Evolutionary conservation across 1,140 invertebrate genomes (phyloP).

Genomic region (Heterodera carotae): DNA sequence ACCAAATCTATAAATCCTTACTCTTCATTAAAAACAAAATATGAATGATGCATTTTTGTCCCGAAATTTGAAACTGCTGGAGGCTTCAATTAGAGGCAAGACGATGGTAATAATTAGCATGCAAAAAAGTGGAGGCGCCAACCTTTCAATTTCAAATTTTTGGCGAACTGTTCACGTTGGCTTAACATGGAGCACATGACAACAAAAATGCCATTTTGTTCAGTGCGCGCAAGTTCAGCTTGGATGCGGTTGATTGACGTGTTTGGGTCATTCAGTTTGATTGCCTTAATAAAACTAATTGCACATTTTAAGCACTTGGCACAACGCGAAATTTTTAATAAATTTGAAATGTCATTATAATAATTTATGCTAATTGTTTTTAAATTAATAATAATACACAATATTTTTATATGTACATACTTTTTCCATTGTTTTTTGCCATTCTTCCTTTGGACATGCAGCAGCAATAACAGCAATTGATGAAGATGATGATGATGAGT

Average conservation of each 20-base stretch:
- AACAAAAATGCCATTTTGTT: background rate
- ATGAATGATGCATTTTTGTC: no score
- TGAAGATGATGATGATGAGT: background rate
- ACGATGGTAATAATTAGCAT: no score
- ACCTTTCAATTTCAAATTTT: conserved; percentile 1
- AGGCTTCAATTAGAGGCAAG: no score
- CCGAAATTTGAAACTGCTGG: no score
- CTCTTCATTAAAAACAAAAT: no score
- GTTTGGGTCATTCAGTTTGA: background rate
- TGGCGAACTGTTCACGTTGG: background rate
- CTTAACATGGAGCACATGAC: background rate
- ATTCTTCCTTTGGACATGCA: background rate
- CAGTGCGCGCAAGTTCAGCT: background rate
- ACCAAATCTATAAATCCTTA: no score
- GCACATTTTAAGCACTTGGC: no score
- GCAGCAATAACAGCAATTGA: no score
- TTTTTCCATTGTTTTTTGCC: background rate
- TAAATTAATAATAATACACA: background rate
- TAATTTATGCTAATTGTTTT: background rate
- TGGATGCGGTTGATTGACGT: background rate
- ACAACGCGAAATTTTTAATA: background rate
- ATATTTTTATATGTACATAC: background rate
- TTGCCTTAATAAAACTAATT: background rate
- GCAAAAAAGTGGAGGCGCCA: no score
- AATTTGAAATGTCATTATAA: background rate